Conservation (phyloP, 2,113 vertebrate species). For the Salvelinus fontinalis region DNA sequence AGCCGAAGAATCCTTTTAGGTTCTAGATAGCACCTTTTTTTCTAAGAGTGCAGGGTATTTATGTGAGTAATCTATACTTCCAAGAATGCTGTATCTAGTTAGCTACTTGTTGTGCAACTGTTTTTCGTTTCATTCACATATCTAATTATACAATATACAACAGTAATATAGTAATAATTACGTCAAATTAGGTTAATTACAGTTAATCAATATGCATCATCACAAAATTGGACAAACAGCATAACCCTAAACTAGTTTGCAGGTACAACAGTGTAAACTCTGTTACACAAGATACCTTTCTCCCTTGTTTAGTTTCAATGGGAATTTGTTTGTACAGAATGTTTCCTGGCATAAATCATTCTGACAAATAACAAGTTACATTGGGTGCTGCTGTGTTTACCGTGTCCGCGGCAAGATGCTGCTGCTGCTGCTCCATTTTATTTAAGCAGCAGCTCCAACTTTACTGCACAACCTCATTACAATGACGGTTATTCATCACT, state of each 20-base stretch:
- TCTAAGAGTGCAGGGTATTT: background rate
- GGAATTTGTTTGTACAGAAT: constrained; percentile 74
- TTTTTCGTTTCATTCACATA: no score
- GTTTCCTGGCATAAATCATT: constrained; percentile 75
- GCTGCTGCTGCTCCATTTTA: constrained; percentile 63
- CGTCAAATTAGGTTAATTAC: no score
- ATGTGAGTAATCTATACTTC: no score
- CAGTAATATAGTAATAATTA: background rate
- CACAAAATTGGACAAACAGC: constrained; percentile 60
- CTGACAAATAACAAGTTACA: constrained; percentile 76
- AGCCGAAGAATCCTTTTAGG: no score
- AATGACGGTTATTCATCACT: constrained; percentile 75
- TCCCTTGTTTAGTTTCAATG: constrained; percentile 75
- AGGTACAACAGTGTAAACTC: constrained; percentile 59
- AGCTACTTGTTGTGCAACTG: no score
- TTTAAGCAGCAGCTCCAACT: constrained; percentile 69
- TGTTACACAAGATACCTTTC: constrained; percentile 76
- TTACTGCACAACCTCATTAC: constrained; percentile 69
- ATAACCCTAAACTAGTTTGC: constrained; percentile 70
- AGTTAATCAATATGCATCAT: constrained; percentile 9
- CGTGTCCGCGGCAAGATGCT: constrained; percentile 66
- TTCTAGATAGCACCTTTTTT: background rate
- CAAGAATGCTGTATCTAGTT: no score
- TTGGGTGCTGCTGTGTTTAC: constrained; percentile 69
- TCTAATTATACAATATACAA: no score